Percentiles rank a stretch among this genome's conserved stretches.
phyloP scores from a whole-genome alignment of 2,797 vertebrate genomes.

The Pipistrellus kuhlii region DNA sequence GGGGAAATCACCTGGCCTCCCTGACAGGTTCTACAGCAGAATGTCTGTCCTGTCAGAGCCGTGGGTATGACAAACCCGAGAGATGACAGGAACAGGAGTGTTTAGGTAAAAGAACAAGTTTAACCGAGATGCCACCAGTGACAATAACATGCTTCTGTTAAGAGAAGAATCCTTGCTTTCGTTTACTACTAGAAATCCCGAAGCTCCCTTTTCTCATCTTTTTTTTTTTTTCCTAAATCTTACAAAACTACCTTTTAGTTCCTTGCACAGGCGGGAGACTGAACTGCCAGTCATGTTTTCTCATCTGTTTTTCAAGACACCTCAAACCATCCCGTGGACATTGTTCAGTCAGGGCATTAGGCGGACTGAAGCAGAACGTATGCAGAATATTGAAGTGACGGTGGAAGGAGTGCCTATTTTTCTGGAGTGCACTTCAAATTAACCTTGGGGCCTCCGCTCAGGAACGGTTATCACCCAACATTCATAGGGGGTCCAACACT shows the following conservation, averaged over 20 bases:
- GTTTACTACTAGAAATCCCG: constrained; percentile 71
- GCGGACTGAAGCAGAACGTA: not conserved
- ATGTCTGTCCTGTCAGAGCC: constrained; percentile 82
- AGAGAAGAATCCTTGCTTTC: constrained; percentile 79
- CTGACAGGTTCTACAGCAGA: constrained; percentile 85
- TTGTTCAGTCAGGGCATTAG: not conserved
- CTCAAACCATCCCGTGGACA: not conserved
- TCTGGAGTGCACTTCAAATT: constrained; percentile 50
- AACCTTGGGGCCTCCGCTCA: constrained; percentile 21
- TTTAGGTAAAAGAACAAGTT: constrained; percentile 85
- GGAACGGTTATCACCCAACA: not conserved
- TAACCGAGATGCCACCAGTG: constrained; percentile 84
- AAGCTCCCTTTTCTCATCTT: constrained; percentile 60
- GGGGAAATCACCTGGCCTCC: constrained; percentile 82
- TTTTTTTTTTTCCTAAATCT: not conserved
- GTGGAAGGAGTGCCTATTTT: constrained; percentile 24
- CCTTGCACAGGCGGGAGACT: constrained; percentile 23
- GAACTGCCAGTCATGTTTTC: constrained; percentile 46
- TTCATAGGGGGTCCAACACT: not conserved
- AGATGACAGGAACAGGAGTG: constrained; percentile 86
- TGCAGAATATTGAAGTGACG: constrained; percentile 38
- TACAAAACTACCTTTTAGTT: constrained; percentile 73
- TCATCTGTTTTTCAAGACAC: constrained; percentile 38
- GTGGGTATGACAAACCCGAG: constrained; percentile 82
- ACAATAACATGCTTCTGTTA: constrained; percentile 82